Base-by-base conservation (phyloP, 2,888 invertebrate species). In the Leucoma salicis region DNA sequence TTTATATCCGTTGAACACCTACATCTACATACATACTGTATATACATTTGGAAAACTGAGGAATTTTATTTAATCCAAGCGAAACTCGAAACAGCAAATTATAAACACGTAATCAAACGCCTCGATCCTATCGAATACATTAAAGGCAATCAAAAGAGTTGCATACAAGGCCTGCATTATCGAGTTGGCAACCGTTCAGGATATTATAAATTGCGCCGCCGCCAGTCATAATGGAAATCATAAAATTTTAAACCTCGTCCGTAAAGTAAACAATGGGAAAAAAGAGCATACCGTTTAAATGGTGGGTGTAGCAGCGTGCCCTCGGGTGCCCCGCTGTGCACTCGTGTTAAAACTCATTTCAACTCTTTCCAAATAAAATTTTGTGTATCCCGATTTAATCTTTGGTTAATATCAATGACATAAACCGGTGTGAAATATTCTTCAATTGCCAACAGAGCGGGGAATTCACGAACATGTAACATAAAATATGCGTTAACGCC, bases 211-310 rank as follows among this genome's bases (percentile, higher is more conserved):
- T 82, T 78, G 79, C 74, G 49, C 48, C 41, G 55, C 57, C 50
- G 65, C 68, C 63, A 71, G 68, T 76, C 75, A 73, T 77, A 78
- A 83, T 81, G 82, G 78, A 76, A 80, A 82, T 82, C 83, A 80
- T 86, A 88, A 86, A 86, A 78, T 69, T 81, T 79, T 75, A 76
- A 80, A 78, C 74, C 78, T 74, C 76, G 75, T 62, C 74, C 70
- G 80, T 81, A 79, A 85, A 88, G 82, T 81, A 87, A 89, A 89
- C 88, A 89, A 88, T 88, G 84, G 82, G 67, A 63, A 84, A 86
- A 87, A 86, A 78, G 79, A 82, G 71, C 72, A 81, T 78, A 69
- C 70, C 60, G 56, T 51, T 63, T 72, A 72, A 79, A 74, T 63
- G 73, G 69, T 62, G 66, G 66, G 68, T 66, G 74, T 63, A 64